Base-by-base conservation (phyloP, 2,888 invertebrate genomes). In the Cenopis cana region DNA sequence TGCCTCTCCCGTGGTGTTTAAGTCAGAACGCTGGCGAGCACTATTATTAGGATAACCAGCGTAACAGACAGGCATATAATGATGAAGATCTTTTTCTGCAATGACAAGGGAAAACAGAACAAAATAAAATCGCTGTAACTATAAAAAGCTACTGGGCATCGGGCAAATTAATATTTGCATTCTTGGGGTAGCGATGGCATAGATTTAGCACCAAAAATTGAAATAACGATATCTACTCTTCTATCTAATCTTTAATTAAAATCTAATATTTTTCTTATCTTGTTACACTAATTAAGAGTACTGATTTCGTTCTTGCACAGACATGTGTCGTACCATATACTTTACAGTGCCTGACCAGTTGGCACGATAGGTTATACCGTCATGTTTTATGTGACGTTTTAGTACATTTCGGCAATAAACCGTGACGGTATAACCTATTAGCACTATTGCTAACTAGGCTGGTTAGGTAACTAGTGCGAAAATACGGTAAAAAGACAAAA, bases 51-150 rank as follows among this genome's bases (percentile, higher is more conserved):
- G 94, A 97, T 95, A 94, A 96, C 94, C 95, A 96, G 93, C 92
- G 95, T 95, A 92, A 97, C 94, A 89, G 95, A 94, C 94, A 97
- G 95, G 96, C 97, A 97, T 95, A 97, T 95, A 93, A 96, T 95
- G 95, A 97, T 96, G 95, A 96, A 95, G 95, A 97, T 96, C 95
- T 96, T 96, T 96, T 97, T 97, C 97, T 97, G 97, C 89, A 95
- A 96, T 94, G 92, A 94, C 88, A 95, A 94, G 93, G 87, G 91
- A 90, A 85, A 93, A 89, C 82, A 85, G 91, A 90, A 89, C 80
- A 86, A 93, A 93, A 91, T 90, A 90, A 91, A 92, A 87, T 82
- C 62, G 72, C 77, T 79, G 79, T 12, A 69, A 74, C 74, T 78
- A 57, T 73, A 73, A 74, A 73, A 69, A 65, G 36, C 62, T 52